Conservation (phyloP, 2,888 invertebrate species). For the Cactoblastis cactorum region DNA sequence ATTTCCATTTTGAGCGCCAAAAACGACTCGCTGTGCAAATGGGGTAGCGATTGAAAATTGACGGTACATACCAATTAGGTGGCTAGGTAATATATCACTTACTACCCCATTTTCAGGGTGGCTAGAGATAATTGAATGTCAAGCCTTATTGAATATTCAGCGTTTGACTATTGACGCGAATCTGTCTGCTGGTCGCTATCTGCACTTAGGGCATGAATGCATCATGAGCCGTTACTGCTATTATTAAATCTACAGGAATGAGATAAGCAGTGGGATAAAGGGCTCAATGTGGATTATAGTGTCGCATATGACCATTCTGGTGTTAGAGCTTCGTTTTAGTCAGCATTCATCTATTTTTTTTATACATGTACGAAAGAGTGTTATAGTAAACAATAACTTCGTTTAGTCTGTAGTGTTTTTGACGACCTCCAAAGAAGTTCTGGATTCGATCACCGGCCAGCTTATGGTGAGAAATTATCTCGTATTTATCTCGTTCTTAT, state of each 20-base stretch:
- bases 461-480: too few relatives aligned
- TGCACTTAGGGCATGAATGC: conserved; percentile 8
- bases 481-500: too few relatives aligned
- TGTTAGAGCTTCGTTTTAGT: too few relatives aligned
- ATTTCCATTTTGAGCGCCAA: neutral
- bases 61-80: conserved; percentile 12
- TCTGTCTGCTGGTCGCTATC: neutral
- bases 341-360: too few relatives aligned
- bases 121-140: conserved; percentile 12
- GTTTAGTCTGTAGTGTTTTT: too few relatives aligned
- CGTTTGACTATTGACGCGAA: conserved; percentile 9
- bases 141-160: conserved; percentile 13
- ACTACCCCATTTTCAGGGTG: conserved; percentile 11
- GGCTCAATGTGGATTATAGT: too few relatives aligned
- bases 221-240: neutral
- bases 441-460: too few relatives aligned
- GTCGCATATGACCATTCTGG: too few relatives aligned
- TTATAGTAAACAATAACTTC: too few relatives aligned
- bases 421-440: too few relatives aligned
- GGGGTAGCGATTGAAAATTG: conserved; percentile 2
- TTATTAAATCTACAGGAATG: neutral
- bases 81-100: conserved; percentile 13
- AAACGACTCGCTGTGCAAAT: neutral
- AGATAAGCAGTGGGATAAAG: too few relatives aligned
- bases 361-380: too few relatives aligned